Conservation (phyloP, 2,113 vertebrate genomes). For the Enhydra lutris region DNA sequence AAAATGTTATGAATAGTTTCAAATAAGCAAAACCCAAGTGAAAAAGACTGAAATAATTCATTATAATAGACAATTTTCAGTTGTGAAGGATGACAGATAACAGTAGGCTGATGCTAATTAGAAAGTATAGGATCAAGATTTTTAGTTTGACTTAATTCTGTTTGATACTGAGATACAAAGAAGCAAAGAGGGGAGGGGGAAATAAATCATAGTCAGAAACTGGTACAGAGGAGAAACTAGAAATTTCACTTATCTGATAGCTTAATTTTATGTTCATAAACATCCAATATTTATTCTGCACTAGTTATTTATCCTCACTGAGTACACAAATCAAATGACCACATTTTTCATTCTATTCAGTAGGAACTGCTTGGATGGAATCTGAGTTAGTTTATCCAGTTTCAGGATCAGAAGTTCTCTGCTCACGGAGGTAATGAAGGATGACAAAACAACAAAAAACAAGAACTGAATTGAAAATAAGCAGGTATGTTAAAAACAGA, state of each 20-base stretch:
- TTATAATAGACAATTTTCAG: neutral
- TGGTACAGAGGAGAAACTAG: neutral
- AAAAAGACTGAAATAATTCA: neutral
- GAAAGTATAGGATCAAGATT: neutral
- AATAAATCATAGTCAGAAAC: neutral
- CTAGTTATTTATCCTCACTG: rapidly evolving
- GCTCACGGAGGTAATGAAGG: neutral
- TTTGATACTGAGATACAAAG: neutral
- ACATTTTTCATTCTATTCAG: neutral
- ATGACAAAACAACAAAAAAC: neutral
- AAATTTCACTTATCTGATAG: neutral
- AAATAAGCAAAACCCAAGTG: neutral
- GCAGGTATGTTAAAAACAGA: neutral
- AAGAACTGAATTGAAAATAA: neutral
- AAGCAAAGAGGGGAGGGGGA: too few species aligned
- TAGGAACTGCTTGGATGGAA: neutral
- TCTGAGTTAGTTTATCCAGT: neutral
- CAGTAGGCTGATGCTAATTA: neutral
- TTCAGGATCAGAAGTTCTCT: neutral
- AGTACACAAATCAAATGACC: neutral
- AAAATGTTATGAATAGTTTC: neutral
- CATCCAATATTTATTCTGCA: neutral
- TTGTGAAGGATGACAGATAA: neutral
- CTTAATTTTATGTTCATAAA: neutral
- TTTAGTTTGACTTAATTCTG: neutral